Evolutionary conservation across 92 coral and sea anemone species (phyloP).

Genomic region (Heliopora coerulea): DNA sequence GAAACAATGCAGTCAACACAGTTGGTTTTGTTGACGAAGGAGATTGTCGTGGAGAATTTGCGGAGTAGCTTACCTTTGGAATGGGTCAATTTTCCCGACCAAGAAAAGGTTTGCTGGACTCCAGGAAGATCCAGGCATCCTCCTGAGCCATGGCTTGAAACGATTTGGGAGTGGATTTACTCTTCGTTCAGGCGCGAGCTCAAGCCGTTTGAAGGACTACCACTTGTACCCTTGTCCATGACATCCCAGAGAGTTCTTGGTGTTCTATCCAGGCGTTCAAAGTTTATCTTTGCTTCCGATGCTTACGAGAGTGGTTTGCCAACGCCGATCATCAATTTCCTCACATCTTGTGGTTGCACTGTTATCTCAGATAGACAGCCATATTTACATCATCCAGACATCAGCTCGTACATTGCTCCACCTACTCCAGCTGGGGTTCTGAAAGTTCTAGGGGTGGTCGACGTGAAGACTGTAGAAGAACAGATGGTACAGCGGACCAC

Average conservation of each 20-base stretch:
- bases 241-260: conserved; percentile 38
- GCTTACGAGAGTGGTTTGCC: conserved; percentile 55
- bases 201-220: conserved; percentile 58
- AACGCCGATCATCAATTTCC: conserved; percentile 30
- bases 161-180: conserved; percentile 64
- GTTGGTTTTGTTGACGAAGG: conserved; percentile 53
- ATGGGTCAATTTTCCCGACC: conserved; percentile 39
- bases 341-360: conserved; percentile 58
- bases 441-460: not conserved
- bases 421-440: conserved; percentile 43
- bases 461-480: conserved; percentile 22
- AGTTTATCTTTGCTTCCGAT: conserved; percentile 34
- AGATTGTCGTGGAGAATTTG: conserved; percentile 47
- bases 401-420: conserved; percentile 57
- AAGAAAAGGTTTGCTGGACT: conserved; percentile 39
- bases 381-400: conserved; percentile 57
- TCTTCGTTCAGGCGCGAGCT: conserved; percentile 53
- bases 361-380: conserved; percentile 56
- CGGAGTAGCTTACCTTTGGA: conserved; percentile 52
- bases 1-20: conserved; percentile 41
- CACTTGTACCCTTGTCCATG: conserved; percentile 53
- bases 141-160: conserved; percentile 61
- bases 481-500: conserved; percentile 1
- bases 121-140: conserved; percentile 64
- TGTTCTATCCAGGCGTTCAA: conserved; percentile 40